A percentile compares a stretch with the other conserved stretches of the same genome.
These are phyloP conservation scores for Polyergus mexicanus DNA, from an alignment of 1,140 invertebrate species.

Conservation along the genomic window DNA sequence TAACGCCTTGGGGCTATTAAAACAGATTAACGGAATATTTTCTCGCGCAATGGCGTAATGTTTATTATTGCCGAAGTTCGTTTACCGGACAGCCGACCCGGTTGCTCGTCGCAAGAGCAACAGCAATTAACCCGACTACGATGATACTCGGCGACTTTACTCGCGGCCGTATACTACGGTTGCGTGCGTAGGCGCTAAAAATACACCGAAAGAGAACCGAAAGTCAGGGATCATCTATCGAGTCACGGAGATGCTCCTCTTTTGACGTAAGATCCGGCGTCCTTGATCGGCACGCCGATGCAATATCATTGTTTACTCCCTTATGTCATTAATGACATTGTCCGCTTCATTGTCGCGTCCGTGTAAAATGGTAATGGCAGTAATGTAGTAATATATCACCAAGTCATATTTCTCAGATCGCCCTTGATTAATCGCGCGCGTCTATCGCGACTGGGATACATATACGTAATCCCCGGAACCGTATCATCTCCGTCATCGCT, in stretches of 20 bases:
- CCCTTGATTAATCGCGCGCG: slow-evolving; percentile 48
- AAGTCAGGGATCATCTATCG: not conserved
- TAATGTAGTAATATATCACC: slow-evolving; percentile 18
- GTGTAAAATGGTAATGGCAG: not conserved
- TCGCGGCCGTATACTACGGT: not conserved
- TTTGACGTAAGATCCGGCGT: slow-evolving; percentile 11
- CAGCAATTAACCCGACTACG: slow-evolving; percentile 28
- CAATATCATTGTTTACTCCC: slow-evolving; percentile 59
- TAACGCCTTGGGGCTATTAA: not conserved
- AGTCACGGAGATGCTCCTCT: not conserved
- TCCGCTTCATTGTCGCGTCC: slow-evolving; percentile 61
- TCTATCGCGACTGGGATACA: slow-evolving; percentile 16
- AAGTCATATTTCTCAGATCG: slow-evolving; percentile 59
- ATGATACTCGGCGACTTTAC: slow-evolving; percentile 46
- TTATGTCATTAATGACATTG: slow-evolving; percentile 59
- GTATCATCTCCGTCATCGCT: slow-evolving; percentile 25
- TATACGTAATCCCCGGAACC: slow-evolving; percentile 10
- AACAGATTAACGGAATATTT: slow-evolving; percentile 16
- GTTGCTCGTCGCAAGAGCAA: not conserved
- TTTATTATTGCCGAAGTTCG: slow-evolving; percentile 24
- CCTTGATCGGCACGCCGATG: slow-evolving; percentile 60
- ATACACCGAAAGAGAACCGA: slow-evolving; percentile 38
- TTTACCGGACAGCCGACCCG: not conserved
- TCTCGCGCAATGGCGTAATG: not conserved
- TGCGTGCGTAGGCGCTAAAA: slow-evolving; percentile 40